Conservation (phyloP, 2,797 vertebrate genomes). For the Melanotaenia parkinsoni region DNA sequence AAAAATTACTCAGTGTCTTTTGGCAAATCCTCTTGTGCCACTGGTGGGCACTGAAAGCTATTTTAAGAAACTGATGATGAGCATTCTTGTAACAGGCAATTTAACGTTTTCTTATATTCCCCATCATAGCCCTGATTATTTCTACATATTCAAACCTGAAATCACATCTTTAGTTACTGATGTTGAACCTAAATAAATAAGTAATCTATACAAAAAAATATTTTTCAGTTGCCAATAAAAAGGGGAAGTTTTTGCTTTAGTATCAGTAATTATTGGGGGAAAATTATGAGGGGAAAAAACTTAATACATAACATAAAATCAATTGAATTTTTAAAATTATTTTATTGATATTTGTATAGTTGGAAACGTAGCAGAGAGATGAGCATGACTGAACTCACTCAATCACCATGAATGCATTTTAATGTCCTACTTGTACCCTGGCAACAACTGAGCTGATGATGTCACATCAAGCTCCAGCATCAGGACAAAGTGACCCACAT, state of each 20-base stretch:
- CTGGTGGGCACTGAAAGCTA: constrained; percentile 5
- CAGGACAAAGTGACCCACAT: not conserved
- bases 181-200: not conserved
- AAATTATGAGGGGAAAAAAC: too few species aligned
- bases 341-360: not conserved
- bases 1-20: constrained; percentile 10
- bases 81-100: not conserved
- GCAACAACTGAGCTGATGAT: not conserved
- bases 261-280: too few species aligned
- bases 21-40: constrained; percentile 32
- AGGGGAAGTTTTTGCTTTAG: too few species aligned
- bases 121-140: not conserved
- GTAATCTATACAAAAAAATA: too few species aligned
- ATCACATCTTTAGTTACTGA: constrained; percentile 4
- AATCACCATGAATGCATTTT: not conserved
- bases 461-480: not conserved
- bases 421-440: not conserved
- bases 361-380: not conserved
- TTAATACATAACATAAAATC: too few species aligned
- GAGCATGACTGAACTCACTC: not conserved
- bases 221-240: too few species aligned
- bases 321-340: too few species aligned
- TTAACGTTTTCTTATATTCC: not conserved
- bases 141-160: not conserved
- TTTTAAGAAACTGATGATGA: constrained; percentile 29